These are phyloP conservation scores for Pelvicachromis taeniatus DNA, from an alignment of 2,113 vertebrate species.

Conservation along the genomic window DNA sequence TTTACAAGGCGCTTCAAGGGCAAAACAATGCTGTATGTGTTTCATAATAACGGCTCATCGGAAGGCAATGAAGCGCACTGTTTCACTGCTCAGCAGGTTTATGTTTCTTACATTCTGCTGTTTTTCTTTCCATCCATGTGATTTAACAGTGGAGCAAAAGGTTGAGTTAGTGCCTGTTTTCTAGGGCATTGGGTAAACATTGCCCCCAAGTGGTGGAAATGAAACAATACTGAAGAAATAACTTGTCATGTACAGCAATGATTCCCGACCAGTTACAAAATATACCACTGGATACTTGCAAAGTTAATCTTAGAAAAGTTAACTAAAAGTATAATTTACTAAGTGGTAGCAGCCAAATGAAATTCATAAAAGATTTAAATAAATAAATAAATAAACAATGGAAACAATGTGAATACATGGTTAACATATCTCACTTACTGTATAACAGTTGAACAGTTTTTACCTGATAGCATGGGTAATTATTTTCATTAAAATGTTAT, in stretches of 20 bases:
- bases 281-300: neutral
- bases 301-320: neutral
- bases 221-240: neutral
- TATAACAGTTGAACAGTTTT: neutral
- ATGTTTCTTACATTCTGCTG: constrained; percentile 13
- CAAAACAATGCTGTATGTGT: constrained; percentile 16
- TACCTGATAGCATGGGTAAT: neutral
- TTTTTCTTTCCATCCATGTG: neutral
- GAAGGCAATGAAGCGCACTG: neutral
- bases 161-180: neutral
- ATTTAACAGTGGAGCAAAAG: constrained; percentile 22
- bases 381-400: neutral
- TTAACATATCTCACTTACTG: neutral
- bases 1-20: constrained; percentile 24
- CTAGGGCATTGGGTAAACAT: constrained; percentile 38
- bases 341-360: neutral
- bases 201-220: constrained; percentile 60
- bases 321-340: neutral
- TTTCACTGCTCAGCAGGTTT: constrained; percentile 32
- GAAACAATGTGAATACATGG: neutral
- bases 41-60: constrained; percentile 44
- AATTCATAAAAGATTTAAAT: neutral
- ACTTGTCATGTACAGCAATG: neutral
- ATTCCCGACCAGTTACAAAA: neutral
- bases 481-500: accelerated